Conservation (phyloP, 2,888 invertebrate species). For the Eudasyphora cyanicolor region DNA sequence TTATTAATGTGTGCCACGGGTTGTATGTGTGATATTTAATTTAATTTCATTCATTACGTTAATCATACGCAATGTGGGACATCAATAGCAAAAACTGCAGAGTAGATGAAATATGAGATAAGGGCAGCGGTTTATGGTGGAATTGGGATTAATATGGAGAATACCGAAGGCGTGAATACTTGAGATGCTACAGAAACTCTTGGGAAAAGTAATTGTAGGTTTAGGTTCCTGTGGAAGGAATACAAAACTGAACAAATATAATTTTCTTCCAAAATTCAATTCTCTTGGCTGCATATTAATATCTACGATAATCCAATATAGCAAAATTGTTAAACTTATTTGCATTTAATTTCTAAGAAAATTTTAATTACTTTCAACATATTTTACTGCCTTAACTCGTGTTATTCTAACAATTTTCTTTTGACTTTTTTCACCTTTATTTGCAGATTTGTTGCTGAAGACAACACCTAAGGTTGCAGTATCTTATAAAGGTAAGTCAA, state of each 20-base stretch:
- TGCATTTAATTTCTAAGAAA: background rate
- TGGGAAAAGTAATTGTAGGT: too few species aligned
- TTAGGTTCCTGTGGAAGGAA: too few species aligned
- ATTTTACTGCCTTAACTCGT: conserved; percentile 7
- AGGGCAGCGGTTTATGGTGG: too few species aligned
- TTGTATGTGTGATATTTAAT: conserved; percentile 2
- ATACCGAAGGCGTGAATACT: too few species aligned
- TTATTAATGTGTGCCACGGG: background rate
- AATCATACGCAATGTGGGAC: background rate
- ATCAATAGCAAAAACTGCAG: background rate
- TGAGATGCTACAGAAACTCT: too few species aligned
- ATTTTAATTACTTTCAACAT: conserved; percentile 17
- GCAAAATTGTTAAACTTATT: too few species aligned
- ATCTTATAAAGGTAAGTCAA: background rate
- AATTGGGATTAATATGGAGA: too few species aligned
- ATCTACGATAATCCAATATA: too few species aligned
- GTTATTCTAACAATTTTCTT: conserved; percentile 3
- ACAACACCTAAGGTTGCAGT: background rate
- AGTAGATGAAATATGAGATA: too few species aligned
- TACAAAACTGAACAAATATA: too few species aligned
- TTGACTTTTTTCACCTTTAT: background rate
- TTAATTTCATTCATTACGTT: background rate
- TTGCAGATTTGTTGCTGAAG: background rate
- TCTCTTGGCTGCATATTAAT: too few species aligned
- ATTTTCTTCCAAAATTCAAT: too few species aligned